These are phyloP conservation scores for Cecropterus lyciades DNA, from an alignment of 1,140 invertebrate species.

Conservation along the genomic window DNA sequence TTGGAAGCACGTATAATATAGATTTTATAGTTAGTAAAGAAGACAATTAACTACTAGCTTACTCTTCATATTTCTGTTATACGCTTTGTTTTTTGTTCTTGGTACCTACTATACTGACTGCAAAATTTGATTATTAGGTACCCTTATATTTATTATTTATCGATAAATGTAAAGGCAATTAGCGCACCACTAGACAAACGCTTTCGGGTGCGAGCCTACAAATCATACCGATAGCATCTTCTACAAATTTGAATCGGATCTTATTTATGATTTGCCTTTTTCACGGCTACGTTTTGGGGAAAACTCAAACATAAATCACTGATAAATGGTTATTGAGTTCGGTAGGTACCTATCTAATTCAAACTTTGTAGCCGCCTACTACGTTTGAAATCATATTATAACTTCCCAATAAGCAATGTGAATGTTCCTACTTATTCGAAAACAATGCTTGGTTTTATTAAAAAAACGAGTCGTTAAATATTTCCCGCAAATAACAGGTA, in stretches of 20 bases:
- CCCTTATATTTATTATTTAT: slow-evolving; percentile 31
- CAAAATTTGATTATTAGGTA: too few relatives aligned
- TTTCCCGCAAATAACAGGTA: slow-evolving; percentile 50
- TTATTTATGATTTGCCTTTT: slow-evolving; percentile 84
- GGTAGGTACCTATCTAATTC: slow-evolving; percentile 58
- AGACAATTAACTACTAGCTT: too few relatives aligned
- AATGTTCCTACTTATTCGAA: slow-evolving; percentile 29
- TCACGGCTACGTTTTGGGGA: slow-evolving; percentile 81
- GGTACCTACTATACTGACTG: too few relatives aligned
- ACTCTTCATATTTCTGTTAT: too few relatives aligned
- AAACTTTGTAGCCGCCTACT: slow-evolving; percentile 53
- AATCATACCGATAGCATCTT: slow-evolving; percentile 85
- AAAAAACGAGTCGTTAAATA: slow-evolving; percentile 28
- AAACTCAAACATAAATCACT: slow-evolving; percentile 80
- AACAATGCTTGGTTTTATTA: slow-evolving; percentile 43
- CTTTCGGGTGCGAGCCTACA: slow-evolving; percentile 81
- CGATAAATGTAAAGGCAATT: slow-evolving; percentile 72
- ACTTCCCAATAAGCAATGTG: slow-evolving; percentile 30
- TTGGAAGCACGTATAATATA: too few relatives aligned
- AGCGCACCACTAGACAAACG: slow-evolving; percentile 80
- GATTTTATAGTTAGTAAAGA: too few relatives aligned
- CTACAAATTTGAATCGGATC: slow-evolving; percentile 85
- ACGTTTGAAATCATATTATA: slow-evolving; percentile 26
- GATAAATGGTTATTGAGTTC: slow-evolving; percentile 74
- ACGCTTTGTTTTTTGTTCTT: too few relatives aligned